phyloP scores from a whole-genome alignment of 2,797 vertebrate species.

The Cynopterus sphinx region DNA sequence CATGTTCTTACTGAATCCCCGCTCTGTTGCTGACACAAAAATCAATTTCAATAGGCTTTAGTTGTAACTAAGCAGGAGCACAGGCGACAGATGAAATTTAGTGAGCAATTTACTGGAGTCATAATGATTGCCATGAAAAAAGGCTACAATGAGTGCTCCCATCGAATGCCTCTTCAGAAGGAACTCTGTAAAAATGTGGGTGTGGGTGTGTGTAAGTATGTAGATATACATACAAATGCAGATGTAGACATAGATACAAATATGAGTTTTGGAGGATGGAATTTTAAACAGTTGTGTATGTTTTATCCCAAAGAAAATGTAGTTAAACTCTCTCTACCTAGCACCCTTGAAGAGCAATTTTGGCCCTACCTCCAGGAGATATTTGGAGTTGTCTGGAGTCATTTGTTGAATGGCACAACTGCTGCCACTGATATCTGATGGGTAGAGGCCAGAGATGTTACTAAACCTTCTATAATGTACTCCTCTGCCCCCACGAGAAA shows the following conservation, averaged over 20 bases:
- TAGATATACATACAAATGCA: not conserved
- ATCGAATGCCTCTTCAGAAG: not conserved
- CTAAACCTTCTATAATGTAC: not conserved
- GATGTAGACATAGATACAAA: not conserved
- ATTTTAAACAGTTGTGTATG: not conserved
- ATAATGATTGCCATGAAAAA: slow-evolving; percentile 27
- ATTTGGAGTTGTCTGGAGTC: not conserved
- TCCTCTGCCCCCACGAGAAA: not conserved
- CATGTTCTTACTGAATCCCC: slow-evolving; percentile 59
- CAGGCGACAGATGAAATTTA: slow-evolving; percentile 64
- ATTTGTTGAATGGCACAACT: not conserved
- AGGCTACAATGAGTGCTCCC: not conserved
- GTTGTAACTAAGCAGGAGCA: slow-evolving; percentile 62
- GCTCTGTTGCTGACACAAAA: slow-evolving; percentile 66
- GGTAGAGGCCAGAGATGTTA: not conserved
- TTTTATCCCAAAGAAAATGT: not conserved
- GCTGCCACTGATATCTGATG: not conserved
- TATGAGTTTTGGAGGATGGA: not conserved
- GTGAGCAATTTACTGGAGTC: slow-evolving; percentile 56
- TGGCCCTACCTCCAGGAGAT: not conserved
- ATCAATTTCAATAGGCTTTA: slow-evolving; percentile 74
- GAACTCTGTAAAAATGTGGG: not conserved
- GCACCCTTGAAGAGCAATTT: not conserved
- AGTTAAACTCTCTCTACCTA: not conserved
- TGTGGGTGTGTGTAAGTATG: not conserved